Percentiles rank a stretch among this genome's conserved stretches.
These are phyloP conservation scores for Tamias sibiricus DNA, from an alignment of 2,113 vertebrate species.

Conservation along the genomic window DNA sequence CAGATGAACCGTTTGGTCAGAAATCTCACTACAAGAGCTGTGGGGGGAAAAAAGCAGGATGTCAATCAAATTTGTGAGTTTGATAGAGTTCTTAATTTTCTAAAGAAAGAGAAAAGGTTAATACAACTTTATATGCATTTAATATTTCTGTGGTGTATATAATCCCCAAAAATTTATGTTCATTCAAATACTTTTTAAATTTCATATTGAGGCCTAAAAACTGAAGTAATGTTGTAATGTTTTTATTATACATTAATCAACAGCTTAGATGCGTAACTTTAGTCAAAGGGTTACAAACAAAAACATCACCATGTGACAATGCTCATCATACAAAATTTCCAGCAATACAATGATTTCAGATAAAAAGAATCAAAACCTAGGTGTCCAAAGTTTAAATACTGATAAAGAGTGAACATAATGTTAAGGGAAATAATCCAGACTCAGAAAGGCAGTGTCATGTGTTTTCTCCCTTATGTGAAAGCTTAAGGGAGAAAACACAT, in stretches of 20 bases:
- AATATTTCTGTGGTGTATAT: background rate
- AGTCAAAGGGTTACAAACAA: background rate
- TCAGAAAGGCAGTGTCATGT: background rate
- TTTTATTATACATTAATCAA: background rate
- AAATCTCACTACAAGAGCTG: conserved; percentile 98
- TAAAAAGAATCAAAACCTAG: background rate
- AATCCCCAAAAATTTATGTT: background rate
- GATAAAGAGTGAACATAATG: background rate
- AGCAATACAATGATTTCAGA: conserved; percentile 5
- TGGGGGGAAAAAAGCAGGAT: conserved; percentile 59
- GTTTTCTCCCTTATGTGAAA: background rate
- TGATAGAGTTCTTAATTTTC: background rate
- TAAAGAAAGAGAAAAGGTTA: background rate
- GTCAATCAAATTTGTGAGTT: background rate
- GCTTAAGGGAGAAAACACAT: background rate
- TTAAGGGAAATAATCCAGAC: background rate
- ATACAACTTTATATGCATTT: background rate
- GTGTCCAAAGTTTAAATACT: background rate
- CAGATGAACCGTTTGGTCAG: conserved; percentile 99
- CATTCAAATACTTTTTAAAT: background rate
- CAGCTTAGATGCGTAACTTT: background rate
- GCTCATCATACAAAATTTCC: background rate
- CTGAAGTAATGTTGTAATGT: background rate
- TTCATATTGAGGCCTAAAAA: background rate
- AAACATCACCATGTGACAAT: conserved; percentile 3